Evolutionary conservation across 2,888 invertebrate genomes (phyloP).

Genomic region (Axea sp.): DNA sequence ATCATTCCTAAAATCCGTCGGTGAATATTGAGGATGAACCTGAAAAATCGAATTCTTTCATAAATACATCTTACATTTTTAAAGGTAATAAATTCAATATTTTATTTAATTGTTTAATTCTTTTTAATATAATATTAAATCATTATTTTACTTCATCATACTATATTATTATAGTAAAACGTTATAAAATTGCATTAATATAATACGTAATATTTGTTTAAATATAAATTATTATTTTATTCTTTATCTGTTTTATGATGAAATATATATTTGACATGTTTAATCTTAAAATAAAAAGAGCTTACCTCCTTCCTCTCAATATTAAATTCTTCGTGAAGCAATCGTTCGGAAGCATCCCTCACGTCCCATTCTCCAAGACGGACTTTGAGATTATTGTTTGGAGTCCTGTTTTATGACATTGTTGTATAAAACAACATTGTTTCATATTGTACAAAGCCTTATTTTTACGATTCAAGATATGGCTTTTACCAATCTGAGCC

Average conservation of each 20-base stretch:
- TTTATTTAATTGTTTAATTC: too few relatives aligned
- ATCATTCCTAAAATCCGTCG: conserved; percentile 94
- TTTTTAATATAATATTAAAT: too few relatives aligned
- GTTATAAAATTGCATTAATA: too few relatives aligned
- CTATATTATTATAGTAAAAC: too few relatives aligned
- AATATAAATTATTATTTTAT: too few relatives aligned
- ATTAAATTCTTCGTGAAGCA: conserved; percentile 91
- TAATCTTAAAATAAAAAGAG: too few relatives aligned
- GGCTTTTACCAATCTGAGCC: conserved; percentile 15
- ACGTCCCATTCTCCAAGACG: conserved; percentile 97
- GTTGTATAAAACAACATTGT: conserved; percentile 55
- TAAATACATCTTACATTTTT: background rate
- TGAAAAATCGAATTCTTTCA: conserved; percentile 61
- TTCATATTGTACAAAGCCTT: conserved; percentile 31
- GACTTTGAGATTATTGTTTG: conserved; percentile 92
- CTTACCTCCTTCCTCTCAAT: conserved; percentile 92
- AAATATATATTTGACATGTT: too few relatives aligned
- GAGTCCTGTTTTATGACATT: conserved; percentile 83
- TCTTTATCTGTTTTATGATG: too few relatives aligned
- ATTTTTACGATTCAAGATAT: conserved; percentile 34
- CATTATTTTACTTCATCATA: too few relatives aligned
- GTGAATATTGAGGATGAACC: conserved; percentile 93
- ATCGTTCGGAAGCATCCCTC: conserved; percentile 88
- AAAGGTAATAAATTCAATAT: too few relatives aligned
- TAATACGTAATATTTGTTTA: too few relatives aligned